phyloP scores from a whole-genome alignment of 1,140 invertebrate species.

The Brachystomella parvula region DNA sequence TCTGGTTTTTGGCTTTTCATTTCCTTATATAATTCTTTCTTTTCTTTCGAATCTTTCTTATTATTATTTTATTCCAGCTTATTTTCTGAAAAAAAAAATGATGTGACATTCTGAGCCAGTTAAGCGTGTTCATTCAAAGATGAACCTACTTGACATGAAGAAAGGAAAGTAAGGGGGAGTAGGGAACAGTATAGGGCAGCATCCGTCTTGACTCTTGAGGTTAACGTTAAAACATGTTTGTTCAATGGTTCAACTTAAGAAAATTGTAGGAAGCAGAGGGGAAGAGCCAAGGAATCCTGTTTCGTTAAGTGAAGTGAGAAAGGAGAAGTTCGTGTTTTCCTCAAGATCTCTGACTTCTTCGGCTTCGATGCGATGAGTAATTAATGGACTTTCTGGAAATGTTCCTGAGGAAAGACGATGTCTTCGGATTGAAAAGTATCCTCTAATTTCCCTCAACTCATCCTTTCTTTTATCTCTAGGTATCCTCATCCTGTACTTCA shows the following conservation, averaged over 20 bases:
- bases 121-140: too few species aligned
- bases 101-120: too few species aligned
- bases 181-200: too few species aligned
- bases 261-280: background rate
- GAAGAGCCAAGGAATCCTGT: too few species aligned
- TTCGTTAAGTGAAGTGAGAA: background rate
- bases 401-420: background rate
- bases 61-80: too few species aligned
- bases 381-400: background rate
- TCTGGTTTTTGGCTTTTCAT: too few species aligned
- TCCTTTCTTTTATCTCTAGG: constrained; percentile 50
- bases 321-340: background rate
- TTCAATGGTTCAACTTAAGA: background rate
- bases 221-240: background rate
- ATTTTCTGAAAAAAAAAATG: too few species aligned
- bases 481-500: constrained; percentile 89
- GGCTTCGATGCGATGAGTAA: background rate
- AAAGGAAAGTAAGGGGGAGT: too few species aligned
- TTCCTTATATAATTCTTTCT: too few species aligned
- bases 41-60: too few species aligned
- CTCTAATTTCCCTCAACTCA: background rate
- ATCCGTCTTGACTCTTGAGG: too few species aligned
- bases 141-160: too few species aligned
- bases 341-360: background rate
- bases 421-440: background rate